Evolutionary conservation across 2,888 invertebrate genomes (phyloP), one percentile per base, ranked within the genome.

Genomic region (Eupeodes latifasciatus): DNA sequence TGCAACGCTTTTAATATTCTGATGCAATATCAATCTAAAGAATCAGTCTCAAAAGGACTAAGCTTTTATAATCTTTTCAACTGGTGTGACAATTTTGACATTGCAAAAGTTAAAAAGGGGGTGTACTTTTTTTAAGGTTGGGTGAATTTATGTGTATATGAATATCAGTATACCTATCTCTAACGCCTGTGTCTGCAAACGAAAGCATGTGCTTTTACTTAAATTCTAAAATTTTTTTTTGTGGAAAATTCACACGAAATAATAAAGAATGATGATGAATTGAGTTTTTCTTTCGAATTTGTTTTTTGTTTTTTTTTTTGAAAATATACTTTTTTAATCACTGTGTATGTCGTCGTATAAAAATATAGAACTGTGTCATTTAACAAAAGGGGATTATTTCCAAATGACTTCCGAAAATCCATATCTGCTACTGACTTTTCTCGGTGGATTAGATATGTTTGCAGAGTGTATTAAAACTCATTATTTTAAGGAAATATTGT

Each of bases 151-250:
- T 40, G 47, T 72, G 72, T 71, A 47, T 72, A 34, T 47, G 27
- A 11, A n/a, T 72, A 40, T 40, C 40, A 5, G 9, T 40, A 40
- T 9, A 10, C 10, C 19, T 47, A 47, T 47, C 12, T 49, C 7
- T 47, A 10, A 27, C 16, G 55, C 19, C 44, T 71, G 71, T 57
- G 71, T 72, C 71, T 57, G 19, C 71, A 36, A 27, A 9, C 14
- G n/a, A 72, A 72, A 72, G 59, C 72, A 72, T 72, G 72, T 72
- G 72, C 72, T 72, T 72, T 34, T 34, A 72, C 6, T 44, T 12
- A 14, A 71, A 71, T 16, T n/a, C 7, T 7, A 14, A 11, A 27
- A 1, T 27, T 67, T 51, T 10, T 10, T 16, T 34, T 0, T 10
- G 51, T 51, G 47, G 36, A 57, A 71, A 55, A 44, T 55, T 69